Percentiles rank a stretch among this genome's conserved stretches.
phyloP scores from a whole-genome alignment of 2,888 invertebrate genomes.

The Cataglyphis altisquamis region DNA sequence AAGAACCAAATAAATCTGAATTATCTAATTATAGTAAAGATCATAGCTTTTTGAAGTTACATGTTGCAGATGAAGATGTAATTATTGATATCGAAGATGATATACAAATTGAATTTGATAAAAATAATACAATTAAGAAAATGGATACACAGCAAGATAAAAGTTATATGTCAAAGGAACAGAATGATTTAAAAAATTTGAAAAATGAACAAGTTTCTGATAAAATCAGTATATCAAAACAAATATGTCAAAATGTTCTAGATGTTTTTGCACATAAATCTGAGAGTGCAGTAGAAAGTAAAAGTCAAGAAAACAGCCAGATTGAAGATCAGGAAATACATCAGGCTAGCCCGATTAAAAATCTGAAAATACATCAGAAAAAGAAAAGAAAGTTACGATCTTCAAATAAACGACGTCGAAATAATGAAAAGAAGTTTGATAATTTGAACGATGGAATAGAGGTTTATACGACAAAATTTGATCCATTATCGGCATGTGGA shows the following conservation, averaged over 20 bases:
- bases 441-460: background rate
- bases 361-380: background rate
- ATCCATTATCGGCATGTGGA: slow-evolving; percentile 72
- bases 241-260: background rate
- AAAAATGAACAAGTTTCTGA: background rate
- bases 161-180: background rate
- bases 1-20: background rate
- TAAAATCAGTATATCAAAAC: background rate
- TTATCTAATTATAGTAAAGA: slow-evolving; percentile 73
- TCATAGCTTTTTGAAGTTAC: slow-evolving; percentile 76
- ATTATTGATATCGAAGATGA: slow-evolving; percentile 80
- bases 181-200: background rate
- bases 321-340: background rate
- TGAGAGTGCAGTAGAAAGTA: background rate
- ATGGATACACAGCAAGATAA: background rate
- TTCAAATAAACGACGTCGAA: slow-evolving; percentile 2
- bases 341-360: background rate
- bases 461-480: slow-evolving; percentile 62
- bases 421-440: background rate
- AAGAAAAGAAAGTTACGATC: slow-evolving; percentile 24
- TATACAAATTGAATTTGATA: slow-evolving; percentile 32
- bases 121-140: slow-evolving; percentile 22
- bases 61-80: slow-evolving; percentile 76
- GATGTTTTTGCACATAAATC: background rate
- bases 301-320: background rate